Percentiles rank a stretch among this genome's conserved stretches.
Evolutionary conservation across 2,113 vertebrate species (phyloP).

Genomic region (Formicarius rufipectus): DNA sequence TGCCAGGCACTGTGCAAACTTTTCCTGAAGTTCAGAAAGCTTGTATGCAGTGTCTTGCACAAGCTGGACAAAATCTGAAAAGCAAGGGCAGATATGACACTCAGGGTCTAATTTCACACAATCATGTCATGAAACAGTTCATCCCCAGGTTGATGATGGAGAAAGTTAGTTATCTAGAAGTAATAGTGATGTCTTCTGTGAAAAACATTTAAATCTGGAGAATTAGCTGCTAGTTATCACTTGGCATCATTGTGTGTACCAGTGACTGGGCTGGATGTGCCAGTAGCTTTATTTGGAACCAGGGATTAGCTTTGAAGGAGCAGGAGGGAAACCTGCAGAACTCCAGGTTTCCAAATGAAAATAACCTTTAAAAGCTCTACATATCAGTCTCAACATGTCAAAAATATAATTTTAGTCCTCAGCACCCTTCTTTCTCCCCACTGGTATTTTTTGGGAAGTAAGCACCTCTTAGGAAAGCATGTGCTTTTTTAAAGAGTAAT

Average conservation of each 20-base stretch:
- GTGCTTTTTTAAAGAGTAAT: neutral
- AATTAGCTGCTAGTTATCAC: neutral
- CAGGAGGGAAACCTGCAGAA: neutral
- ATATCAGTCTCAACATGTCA: fast-evolving
- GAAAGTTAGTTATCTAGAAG: neutral
- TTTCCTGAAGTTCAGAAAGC: neutral
- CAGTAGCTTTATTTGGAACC: neutral
- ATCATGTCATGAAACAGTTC: neutral
- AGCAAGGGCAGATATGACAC: neutral
- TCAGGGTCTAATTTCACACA: neutral
- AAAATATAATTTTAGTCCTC: neutral
- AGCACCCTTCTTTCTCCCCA: neutral
- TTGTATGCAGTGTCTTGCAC: fast-evolving
- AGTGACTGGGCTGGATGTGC: fast-evolving
- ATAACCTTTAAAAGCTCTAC: neutral
- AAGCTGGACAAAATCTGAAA: neutral
- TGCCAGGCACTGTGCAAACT: neutral
- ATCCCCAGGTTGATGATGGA: neutral
- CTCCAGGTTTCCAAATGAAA: neutral
- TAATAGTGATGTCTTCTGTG: neutral
- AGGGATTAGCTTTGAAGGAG: neutral
- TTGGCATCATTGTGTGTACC: fast-evolving
- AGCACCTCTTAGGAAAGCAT: neutral
- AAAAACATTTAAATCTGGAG: neutral
- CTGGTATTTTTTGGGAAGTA: neutral